These are phyloP conservation scores for Crioceris asparagi DNA, from an alignment of 2,888 invertebrate genomes.

Conservation along the genomic window DNA sequence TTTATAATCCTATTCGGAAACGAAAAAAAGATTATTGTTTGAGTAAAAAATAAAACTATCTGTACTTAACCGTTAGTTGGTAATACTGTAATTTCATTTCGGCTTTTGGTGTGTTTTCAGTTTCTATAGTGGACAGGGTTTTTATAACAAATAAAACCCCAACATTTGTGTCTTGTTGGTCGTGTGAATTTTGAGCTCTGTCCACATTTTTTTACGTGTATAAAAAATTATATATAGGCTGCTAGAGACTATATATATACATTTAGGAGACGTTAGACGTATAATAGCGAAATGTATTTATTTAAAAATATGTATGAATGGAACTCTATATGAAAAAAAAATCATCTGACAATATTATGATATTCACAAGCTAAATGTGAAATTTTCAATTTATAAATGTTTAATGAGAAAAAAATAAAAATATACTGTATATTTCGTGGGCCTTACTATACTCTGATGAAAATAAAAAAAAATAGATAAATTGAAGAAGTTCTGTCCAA, in stretches of 20 bases:
- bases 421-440: constrained; percentile 41
- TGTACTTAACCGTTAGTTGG: constrained; percentile 19
- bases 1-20: constrained; percentile 1
- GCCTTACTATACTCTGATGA: constrained; percentile 45
- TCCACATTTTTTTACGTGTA: too few relatives aligned
- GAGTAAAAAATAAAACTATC: constrained; percentile 2
- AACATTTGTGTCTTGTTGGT: too few relatives aligned
- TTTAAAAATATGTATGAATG: constrained; percentile 23
- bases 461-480: too few relatives aligned
- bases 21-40: constrained; percentile 5
- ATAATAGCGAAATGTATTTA: constrained; percentile 30
- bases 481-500: constrained; percentile 42
- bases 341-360: constrained; percentile 42
- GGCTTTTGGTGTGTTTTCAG: constrained; percentile 21
- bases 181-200: too few relatives aligned
- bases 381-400: constrained; percentile 41
- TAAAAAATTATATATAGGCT: too few relatives aligned
- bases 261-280: constrained; percentile 15
- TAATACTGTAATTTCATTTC: constrained; percentile 9
- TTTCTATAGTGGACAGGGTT: too few relatives aligned
- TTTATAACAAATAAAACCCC: too few relatives aligned
- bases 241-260: background rate
- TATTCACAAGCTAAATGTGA: constrained; percentile 35
- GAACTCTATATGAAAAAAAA: constrained; percentile 28
- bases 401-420: too few relatives aligned